Percentiles rank a stretch among this genome's conserved stretches.
Conservation (phyloP, 2,888 invertebrate genomes). For the Latrodectus hesperus region DNA sequence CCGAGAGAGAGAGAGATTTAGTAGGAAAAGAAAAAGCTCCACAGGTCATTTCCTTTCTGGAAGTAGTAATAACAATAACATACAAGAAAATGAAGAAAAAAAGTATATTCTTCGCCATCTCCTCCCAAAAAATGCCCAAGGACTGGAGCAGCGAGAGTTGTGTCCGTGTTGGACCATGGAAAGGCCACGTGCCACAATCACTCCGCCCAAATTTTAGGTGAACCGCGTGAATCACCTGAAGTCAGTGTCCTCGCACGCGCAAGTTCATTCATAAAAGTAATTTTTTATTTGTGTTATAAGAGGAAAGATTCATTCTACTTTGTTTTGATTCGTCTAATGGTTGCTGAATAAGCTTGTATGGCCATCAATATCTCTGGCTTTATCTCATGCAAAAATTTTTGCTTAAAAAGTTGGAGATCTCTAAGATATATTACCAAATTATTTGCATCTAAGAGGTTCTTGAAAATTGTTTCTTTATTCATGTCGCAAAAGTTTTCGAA, state of each 20-base stretch:
- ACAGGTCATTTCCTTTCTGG: slow-evolving; percentile 45
- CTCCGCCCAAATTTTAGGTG: slow-evolving; percentile 55
- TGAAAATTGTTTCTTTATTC: too few relatives aligned
- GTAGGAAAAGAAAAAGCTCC: not conserved
- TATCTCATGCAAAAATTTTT: too few relatives aligned
- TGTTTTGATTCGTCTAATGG: too few relatives aligned
- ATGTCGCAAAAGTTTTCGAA: too few relatives aligned
- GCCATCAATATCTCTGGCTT: too few relatives aligned
- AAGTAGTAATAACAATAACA: slow-evolving; percentile 1
- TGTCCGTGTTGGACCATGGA: slow-evolving; percentile 15
- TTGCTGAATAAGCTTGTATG: too few relatives aligned
- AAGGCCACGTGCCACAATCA: slow-evolving; percentile 43
- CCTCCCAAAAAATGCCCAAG: slow-evolving; percentile 4
- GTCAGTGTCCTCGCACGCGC: slow-evolving; percentile 50
- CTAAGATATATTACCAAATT: too few relatives aligned
- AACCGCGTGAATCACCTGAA: slow-evolving; percentile 56
- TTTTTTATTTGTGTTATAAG: slow-evolving; percentile 3
- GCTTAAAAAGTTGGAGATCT: too few relatives aligned
- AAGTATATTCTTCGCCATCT: not conserved
- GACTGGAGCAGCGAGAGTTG: not conserved
- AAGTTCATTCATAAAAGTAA: slow-evolving; percentile 56
- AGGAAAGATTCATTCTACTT: too few relatives aligned
- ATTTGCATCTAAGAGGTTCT: too few relatives aligned
- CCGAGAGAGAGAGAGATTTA: not conserved
- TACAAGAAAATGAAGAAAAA: too few relatives aligned